Base-by-base conservation (phyloP, 2,888 invertebrate species). In the Mystacides longicornis region DNA sequence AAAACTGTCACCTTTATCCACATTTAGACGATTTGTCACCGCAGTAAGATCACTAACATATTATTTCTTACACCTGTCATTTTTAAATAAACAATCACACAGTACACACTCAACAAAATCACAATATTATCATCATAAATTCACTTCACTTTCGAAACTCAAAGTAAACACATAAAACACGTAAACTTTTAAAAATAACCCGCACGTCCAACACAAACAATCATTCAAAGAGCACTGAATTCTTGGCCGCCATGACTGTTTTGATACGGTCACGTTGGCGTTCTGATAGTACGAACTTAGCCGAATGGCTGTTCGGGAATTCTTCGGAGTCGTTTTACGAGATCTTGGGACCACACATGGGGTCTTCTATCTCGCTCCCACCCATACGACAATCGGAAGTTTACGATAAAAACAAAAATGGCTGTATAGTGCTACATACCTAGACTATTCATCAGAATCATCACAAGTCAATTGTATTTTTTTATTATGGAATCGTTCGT, bases 11-110 rank as follows among this genome's bases (percentile, higher is more conserved):
- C 76, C 75, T 75, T 72, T 76, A 74, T 77, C 77, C 76, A 76
- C 77, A 77, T 77, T 77, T 77, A 77, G 77, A 76, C 75, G 77
- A 76, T 74, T 71, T 75, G 74, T 70, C 72, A 76, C 77, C 77
- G 77, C 75, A 76, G 75, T 70, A 51, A 45, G 52, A 57, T 52
- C 54, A 57, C 54, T 52, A 57, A 74, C 74, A 77, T 14, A 37
- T 37, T 72, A 73, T 75, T 77, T 75, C 76, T 75, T 76, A 76
- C 77, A 77, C 75, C 75, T 75, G 76, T 73, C 74, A 74, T 54
- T 53, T 53, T 16, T 7, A 50, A 42, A 21, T n/a, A n/a, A n/a
- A n/a, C 33, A 20, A 55, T 46, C 47, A 42, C 51, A 53, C 53
- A 33, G 37, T 20, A 19, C 54, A 49, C 55, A 37, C 37, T 14